Evolutionary conservation across 2,888 invertebrate species (phyloP), one percentile per base, ranked within the genome.

Genomic region (Microchrysa polita): DNA sequence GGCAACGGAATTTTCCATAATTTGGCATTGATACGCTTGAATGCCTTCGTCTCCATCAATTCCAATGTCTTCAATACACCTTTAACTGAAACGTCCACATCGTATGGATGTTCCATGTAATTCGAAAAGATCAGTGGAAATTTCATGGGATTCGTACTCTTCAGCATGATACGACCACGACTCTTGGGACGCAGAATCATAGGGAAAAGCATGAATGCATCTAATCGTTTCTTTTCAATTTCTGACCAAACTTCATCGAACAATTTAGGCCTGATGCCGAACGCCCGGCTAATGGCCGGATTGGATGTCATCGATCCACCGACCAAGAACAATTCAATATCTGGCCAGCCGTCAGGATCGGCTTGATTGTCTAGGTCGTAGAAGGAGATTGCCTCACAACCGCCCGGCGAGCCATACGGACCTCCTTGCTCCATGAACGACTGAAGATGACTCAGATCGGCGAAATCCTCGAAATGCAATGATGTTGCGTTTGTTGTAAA

Each of bases 71-170:
- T 82, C 23, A 87, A 83, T 48, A 90, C 87, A 0, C 88, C 87
- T 9, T 86, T 85, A 1, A 90, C 82, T 18, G 90, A 79, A 0
- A 88, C 89, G 7, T 86, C 83, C 0, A 88, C 79, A 77, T 93
- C 93, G 42, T 85, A 81, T 1, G 87, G 86, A 57, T 88, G 84
- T 10, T 87, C 83, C 61, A 90, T 85, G 80, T 92, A 92, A 79
- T 91, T 91, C 0, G 91, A 88, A 73, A 88, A 86, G 76, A 92
- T 86, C 27, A 86, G 81, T 0, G 92, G 92, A 76, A 88, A 85
- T 10, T 87, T 86, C 20, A 86, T 84, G 0, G 90, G 90, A 80
- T 91, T 87, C 1, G 80, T 86, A 48, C 88, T 86, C 77, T 84
- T 86, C 40, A 93, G 83, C 75, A 87, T 87, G 10, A 92, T 79